Percentiles rank a stretch among this genome's conserved stretches.
These are phyloP conservation scores for Syrphus vitripennis DNA, from an alignment of 2,888 invertebrate genomes.

Conservation along the genomic window DNA sequence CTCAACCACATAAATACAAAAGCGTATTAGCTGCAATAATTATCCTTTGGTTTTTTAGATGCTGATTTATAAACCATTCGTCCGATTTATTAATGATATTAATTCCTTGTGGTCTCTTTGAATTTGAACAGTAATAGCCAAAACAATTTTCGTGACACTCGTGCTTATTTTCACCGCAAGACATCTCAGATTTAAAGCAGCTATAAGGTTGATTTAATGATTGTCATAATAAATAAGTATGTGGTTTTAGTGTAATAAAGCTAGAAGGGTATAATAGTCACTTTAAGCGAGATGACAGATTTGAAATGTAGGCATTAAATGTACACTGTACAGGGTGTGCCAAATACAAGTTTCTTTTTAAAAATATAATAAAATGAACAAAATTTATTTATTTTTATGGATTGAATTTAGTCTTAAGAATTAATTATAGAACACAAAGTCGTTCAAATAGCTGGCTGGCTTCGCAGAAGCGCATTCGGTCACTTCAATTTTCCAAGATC, in stretches of 20 bases:
- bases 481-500: no score
- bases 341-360: no score
- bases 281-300: background rate
- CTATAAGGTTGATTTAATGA: constrained; percentile 46
- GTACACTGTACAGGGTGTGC: no score
- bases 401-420: no score
- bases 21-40: no score
- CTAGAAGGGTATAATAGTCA: background rate
- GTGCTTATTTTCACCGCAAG: constrained; percentile 19
- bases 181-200: background rate
- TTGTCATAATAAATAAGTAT: constrained; percentile 32
- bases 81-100: background rate
- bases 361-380: no score
- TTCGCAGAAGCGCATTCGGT: no score
- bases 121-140: background rate
- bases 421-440: no score
- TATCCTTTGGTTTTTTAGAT: background rate
- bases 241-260: constrained; percentile 18
- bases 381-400: no score
- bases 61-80: background rate
- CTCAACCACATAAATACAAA: no score
- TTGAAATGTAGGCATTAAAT: background rate
- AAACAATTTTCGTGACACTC: background rate
- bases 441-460: no score
- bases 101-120: constrained; percentile 19